These are phyloP conservation scores for Cyclophora albipunctata DNA, from an alignment of 2,888 invertebrate genomes.

Conservation along the genomic window DNA sequence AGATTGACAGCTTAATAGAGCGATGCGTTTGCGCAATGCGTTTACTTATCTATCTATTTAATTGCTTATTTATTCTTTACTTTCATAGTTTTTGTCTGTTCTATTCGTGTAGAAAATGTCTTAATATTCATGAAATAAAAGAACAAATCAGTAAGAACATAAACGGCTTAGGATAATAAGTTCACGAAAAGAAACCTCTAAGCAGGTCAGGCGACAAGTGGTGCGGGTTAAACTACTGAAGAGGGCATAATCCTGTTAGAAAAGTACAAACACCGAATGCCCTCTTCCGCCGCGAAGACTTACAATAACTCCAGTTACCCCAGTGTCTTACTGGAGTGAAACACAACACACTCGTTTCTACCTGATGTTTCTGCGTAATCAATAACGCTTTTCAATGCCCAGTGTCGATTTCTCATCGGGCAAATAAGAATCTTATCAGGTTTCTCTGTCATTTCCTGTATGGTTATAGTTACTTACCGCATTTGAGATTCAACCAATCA, in stretches of 20 bases:
- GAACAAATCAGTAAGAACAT: constrained; percentile 23
- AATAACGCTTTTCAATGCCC: constrained; percentile 17
- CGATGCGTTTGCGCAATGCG: not conserved
- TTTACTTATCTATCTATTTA: not conserved
- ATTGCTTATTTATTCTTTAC: no score
- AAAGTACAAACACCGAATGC: constrained; percentile 69
- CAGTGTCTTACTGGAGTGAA: constrained; percentile 64
- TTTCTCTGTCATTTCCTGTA: constrained; percentile 8
- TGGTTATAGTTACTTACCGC: constrained; percentile 13
- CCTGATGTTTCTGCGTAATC: constrained; percentile 25
- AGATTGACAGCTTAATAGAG: no score
- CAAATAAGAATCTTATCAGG: constrained; percentile 13
- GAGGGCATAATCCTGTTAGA: constrained; percentile 66
- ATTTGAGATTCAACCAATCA: no score
- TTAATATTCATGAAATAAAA: constrained; percentile 5
- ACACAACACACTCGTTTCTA: constrained; percentile 20
- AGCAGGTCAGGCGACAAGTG: constrained; percentile 62
- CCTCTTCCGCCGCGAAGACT: constrained; percentile 69
- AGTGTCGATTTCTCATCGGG: constrained; percentile 10
- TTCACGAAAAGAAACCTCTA: constrained; percentile 64
- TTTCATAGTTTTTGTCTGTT: no score
- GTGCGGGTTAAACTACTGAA: constrained; percentile 65
- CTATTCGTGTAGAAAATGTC: not conserved
- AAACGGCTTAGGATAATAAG: constrained; percentile 43
- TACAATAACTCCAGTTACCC: constrained; percentile 52